These are phyloP conservation scores for Sminthopsis crassicaudata DNA, from an alignment of 2,113 vertebrate genomes.

Conservation along the genomic window DNA sequence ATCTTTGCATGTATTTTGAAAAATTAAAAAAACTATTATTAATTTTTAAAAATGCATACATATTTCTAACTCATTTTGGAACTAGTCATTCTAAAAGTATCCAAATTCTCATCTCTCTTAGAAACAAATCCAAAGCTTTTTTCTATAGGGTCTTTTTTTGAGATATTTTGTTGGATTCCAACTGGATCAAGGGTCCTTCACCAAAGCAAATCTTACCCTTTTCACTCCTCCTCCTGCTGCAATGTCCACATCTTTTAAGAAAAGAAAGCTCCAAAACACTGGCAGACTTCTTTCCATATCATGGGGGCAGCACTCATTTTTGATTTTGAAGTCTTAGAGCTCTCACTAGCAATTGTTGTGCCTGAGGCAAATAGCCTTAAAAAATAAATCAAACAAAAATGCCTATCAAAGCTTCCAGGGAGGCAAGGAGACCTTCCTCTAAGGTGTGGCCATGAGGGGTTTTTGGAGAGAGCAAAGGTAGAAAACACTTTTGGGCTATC, in stretches of 20 bases:
- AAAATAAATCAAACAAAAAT: too few relatives aligned
- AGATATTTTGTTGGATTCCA: background rate
- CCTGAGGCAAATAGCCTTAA: background rate
- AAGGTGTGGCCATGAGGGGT: too few relatives aligned
- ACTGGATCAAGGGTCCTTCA: background rate
- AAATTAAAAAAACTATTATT: too few relatives aligned
- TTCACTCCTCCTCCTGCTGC: background rate
- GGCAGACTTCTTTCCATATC: background rate
- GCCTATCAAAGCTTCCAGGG: background rate
- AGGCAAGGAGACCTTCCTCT: background rate
- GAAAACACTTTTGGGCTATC: background rate
- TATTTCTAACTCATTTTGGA: too few relatives aligned
- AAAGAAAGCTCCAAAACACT: background rate
- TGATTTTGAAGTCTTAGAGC: background rate
- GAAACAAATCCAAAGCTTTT: background rate
- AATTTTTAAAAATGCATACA: too few relatives aligned
- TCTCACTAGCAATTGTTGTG: background rate
- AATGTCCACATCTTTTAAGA: background rate
- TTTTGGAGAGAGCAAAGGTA: background rate
- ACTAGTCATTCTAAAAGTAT: background rate
- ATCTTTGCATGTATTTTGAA: too few relatives aligned
- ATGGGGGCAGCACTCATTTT: background rate
- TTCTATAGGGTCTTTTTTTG: background rate
- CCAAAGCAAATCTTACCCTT: background rate
- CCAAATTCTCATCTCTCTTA: background rate